Conservation (phyloP, 1,140 invertebrate species). For the Scylla paramamosain region DNA sequence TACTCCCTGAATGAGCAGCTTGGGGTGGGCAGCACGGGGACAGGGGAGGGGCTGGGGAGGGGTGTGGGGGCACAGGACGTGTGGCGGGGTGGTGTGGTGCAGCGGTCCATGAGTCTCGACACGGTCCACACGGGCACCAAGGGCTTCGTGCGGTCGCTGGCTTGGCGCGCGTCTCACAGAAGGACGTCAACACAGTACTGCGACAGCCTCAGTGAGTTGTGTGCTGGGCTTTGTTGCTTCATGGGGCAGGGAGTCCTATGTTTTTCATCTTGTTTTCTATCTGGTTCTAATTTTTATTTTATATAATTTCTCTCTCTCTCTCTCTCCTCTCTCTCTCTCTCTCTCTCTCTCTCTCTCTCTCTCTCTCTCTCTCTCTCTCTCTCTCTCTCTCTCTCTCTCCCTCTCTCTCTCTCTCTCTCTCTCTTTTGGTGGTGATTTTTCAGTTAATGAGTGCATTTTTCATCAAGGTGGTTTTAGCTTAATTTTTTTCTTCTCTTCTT, state of each 20-base stretch:
- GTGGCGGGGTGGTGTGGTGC: slow-evolving; percentile 78
- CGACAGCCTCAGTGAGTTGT: slow-evolving; percentile 60
- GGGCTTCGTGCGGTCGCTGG: slow-evolving; percentile 86
- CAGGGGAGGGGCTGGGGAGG: slow-evolving; percentile 7
- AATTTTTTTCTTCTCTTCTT: no score
- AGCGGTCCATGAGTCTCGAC: slow-evolving; percentile 86
- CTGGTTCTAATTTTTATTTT: background rate
- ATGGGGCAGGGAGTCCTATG: background rate
- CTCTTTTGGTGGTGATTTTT: no score
- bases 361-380: no score
- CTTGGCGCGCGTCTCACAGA: slow-evolving; percentile 81
- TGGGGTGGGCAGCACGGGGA: slow-evolving; percentile 69
- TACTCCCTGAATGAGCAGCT: slow-evolving; percentile 89
- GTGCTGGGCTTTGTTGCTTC: background rate
- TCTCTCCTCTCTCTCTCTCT: background rate
- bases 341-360: background rate
- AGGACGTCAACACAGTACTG: slow-evolving; percentile 53
- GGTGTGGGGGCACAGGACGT: slow-evolving; percentile 62
- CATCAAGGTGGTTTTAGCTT: no score
- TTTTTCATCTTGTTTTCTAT: background rate
- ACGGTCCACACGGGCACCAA: slow-evolving; percentile 89
- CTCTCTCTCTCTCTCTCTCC: no score
- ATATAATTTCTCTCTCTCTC: no score
- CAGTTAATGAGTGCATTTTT: no score
- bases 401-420: no score